phyloP scores from a whole-genome alignment of 2,113 vertebrate genomes.

The Prionailurus bengalensis region DNA sequence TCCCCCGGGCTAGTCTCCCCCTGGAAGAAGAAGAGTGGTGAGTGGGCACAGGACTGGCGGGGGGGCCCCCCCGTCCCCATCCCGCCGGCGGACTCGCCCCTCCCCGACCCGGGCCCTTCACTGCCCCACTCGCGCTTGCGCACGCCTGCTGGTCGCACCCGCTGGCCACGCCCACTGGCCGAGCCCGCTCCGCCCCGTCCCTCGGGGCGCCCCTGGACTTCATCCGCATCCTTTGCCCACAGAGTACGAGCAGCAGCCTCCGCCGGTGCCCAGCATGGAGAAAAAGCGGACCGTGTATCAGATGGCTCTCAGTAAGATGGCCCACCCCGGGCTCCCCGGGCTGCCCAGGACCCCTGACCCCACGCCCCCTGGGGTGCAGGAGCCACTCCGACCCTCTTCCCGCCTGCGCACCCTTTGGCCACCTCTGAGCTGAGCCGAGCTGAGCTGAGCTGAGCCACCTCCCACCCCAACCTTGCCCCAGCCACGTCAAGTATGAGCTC shows the following conservation, averaged over 20 bases:
- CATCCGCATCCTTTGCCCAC: slow-evolving; percentile 74
- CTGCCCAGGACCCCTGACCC: not conserved
- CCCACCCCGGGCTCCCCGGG: not conserved
- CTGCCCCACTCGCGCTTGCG: slow-evolving; percentile 56
- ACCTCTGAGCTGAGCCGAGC: fast-evolving
- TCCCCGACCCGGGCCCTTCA: slow-evolving; percentile 46
- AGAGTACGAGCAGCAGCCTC: slow-evolving; percentile 92
- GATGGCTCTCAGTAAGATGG: slow-evolving; percentile 95
- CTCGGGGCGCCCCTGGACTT: not conserved
- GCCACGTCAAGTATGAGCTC: not conserved
- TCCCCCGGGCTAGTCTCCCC: slow-evolving; percentile 90
- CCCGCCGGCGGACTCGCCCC: slow-evolving; percentile 46
- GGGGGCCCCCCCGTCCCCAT: slow-evolving; percentile 67
- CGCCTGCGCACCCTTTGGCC: not conserved
- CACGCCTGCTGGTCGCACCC: not conserved
- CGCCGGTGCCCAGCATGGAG: slow-evolving; percentile 91
- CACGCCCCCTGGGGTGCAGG: fast-evolving
- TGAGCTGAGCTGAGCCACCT: not conserved
- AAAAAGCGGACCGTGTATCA: slow-evolving; percentile 98
- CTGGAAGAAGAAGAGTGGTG: slow-evolving; percentile 97
- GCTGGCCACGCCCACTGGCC: slow-evolving; percentile 22
- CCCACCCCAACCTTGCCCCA: not conserved
- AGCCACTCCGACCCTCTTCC: too few relatives aligned
- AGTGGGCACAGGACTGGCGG: slow-evolving; percentile 84
- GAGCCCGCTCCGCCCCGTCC: not conserved